A percentile compares a stretch with the other conserved stretches of the same genome.
phyloP scores from a whole-genome alignment of 2,797 vertebrate species.

The Rhinogobio ventralis region DNA sequence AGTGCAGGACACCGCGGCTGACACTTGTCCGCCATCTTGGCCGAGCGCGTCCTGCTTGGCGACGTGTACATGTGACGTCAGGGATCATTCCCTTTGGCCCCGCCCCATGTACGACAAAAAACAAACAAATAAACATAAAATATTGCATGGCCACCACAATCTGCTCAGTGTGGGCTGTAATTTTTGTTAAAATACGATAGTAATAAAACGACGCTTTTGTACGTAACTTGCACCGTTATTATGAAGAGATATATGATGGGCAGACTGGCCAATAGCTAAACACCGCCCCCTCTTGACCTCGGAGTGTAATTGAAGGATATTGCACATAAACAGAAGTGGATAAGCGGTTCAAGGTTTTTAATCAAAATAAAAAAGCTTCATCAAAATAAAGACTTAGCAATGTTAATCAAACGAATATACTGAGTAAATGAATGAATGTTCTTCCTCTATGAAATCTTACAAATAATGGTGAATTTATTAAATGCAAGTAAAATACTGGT shows the following conservation, averaged over 20 bases:
- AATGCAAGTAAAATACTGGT: background rate
- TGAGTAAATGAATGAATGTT: background rate
- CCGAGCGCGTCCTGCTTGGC: slow-evolving; percentile 83
- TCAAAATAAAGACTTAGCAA: background rate
- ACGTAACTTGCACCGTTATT: background rate
- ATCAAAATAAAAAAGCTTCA: background rate
- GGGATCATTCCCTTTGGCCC: background rate
- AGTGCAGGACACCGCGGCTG: slow-evolving; percentile 74
- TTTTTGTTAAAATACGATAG: background rate
- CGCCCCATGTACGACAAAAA: background rate
- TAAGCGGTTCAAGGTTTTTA: background rate
- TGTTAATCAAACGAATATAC: background rate
- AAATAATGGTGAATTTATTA: background rate
- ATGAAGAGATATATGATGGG: background rate
- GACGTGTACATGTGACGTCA: slow-evolving; percentile 87
- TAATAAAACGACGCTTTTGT: background rate
- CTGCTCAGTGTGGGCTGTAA: background rate
- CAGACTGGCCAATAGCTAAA: background rate
- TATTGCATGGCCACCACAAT: background rate
- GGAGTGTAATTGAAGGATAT: background rate
- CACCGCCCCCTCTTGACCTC: background rate
- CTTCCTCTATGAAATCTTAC: background rate
- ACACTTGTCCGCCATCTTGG: slow-evolving; percentile 83
- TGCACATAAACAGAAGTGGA: background rate
- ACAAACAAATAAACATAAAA: background rate